These are phyloP conservation scores for Alectoris magna DNA, from an alignment of 2,797 vertebrate genomes.

Conservation along the genomic window DNA sequence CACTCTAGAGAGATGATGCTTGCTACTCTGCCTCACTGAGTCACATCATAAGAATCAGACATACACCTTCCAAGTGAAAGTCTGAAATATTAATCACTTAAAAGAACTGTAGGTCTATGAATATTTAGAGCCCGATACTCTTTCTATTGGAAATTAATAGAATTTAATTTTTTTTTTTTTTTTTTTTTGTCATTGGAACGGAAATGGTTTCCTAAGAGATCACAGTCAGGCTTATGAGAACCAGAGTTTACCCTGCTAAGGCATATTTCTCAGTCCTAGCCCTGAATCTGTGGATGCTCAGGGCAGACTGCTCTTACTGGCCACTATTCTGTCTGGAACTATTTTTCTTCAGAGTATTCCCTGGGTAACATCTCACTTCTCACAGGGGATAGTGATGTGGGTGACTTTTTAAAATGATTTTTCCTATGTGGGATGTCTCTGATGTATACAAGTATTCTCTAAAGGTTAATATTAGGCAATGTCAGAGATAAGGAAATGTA, in stretches of 20 bases:
- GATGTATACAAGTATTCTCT: not conserved
- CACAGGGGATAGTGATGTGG: not conserved
- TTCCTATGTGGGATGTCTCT: not conserved
- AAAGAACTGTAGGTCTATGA: not conserved
- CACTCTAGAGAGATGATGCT: not conserved
- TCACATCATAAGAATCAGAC: not conserved
- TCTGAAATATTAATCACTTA: not conserved
- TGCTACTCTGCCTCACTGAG: not conserved
- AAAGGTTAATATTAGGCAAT: not conserved
- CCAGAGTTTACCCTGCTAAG: not conserved
- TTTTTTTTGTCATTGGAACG: not conserved
- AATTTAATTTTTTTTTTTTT: not conserved
- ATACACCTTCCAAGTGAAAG: not conserved
- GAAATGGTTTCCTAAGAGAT: not conserved
- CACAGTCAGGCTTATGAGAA: not conserved
- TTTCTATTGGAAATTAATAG: not conserved
- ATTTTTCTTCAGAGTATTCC: not conserved
- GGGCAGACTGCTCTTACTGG: fast-evolving
- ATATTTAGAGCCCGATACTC: not conserved
- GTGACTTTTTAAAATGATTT: not conserved
- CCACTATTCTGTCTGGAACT: not conserved
- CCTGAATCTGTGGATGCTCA: not conserved
- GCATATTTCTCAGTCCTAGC: not conserved
- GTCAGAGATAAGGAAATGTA: not conserved
- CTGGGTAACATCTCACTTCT: not conserved